Base-by-base conservation (phyloP, 2,797 vertebrate species). In the Phrynocephalus vlangalii region DNA sequence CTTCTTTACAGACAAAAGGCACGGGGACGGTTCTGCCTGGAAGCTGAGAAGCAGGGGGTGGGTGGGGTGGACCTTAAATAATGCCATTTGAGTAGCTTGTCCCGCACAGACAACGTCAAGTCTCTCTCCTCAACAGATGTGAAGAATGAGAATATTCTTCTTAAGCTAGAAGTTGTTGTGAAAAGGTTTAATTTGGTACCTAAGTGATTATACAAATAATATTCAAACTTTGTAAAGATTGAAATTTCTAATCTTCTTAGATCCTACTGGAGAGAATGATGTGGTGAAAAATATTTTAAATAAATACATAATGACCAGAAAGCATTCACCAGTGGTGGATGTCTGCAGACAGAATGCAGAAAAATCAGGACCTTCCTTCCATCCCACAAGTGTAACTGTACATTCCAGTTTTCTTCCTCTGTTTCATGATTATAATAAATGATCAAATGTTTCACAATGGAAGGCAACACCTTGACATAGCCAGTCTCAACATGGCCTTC, bases 21-120 rank as follows among this genome's bases (percentile, higher is more conserved):
- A 9, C 20, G 56, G 13, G 83, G 73, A 79, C 4, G 86, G 33
- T 38, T 68, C 4, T 88, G 0, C 72, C 77, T 82, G 73, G 28
- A 80, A 92, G 52, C 0, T 91, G 67, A 71, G 26, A 20, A 2
- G 50, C 44, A 11, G 33, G 24, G 6, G 50, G 26, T 30, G 13
- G 11, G 5, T 3, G 20, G 28, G 28, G 26, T 22, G n/a, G 76
- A 73, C 48, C 38, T 88, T 88, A 79, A 84, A 88, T 86, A 86
- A 86, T 71, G 38, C 71, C 28, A 28, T 84, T 79, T 91, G 75
- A 83, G 10, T 8, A 79, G 82, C 79, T 92, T 85, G 24, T 26
- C 10, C 16, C 82, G 0, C 75, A 66, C 60, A 89, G 16, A 72
- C n/a, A 67, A 63, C 89, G 66, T 82, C 60, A 92, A 60, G 86